A percentile compares a stretch with the other conserved stretches of the same genome.
Evolutionary conservation across 2,113 vertebrate genomes (phyloP).

Genomic region (Lophura nycthemera): DNA sequence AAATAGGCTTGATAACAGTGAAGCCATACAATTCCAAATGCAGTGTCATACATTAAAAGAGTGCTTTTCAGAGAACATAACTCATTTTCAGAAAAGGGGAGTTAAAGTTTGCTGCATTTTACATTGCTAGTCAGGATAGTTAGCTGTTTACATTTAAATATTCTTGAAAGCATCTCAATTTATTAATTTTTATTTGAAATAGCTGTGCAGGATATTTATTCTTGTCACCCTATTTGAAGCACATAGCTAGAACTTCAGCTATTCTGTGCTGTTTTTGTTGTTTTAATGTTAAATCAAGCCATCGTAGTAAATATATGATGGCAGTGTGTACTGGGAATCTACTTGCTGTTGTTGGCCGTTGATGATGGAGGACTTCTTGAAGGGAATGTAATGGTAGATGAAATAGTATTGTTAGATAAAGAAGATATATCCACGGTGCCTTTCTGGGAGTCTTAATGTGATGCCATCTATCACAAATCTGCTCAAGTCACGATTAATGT

Average conservation of each 20-base stretch:
- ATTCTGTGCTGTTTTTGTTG: background rate
- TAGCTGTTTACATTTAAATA: slow-evolving; percentile 18
- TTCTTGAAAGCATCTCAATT: slow-evolving; percentile 36
- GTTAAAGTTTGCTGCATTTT: slow-evolving; percentile 2
- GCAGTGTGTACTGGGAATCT: background rate
- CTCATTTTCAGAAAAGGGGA: background rate
- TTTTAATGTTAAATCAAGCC: slow-evolving; percentile 11
- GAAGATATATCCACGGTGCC: background rate
- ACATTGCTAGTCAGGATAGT: background rate
- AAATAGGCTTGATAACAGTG: background rate
- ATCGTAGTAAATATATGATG: slow-evolving; percentile 9
- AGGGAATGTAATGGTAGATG: background rate
- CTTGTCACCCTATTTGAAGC: slow-evolving; percentile 28
- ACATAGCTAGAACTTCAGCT: slow-evolving; percentile 33
- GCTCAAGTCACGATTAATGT: background rate
- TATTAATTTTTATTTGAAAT: slow-evolving; percentile 46
- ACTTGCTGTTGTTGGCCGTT: background rate
- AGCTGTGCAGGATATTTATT: background rate
- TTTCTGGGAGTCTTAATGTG: background rate
- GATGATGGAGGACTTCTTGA: background rate
- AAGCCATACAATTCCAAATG: background rate
- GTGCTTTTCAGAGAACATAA: background rate
- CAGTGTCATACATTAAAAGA: background rate
- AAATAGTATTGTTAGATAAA: background rate
- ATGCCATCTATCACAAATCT: background rate